These are phyloP conservation scores for Rutpela maculata DNA, from an alignment of 2,888 invertebrate genomes.

Conservation along the genomic window DNA sequence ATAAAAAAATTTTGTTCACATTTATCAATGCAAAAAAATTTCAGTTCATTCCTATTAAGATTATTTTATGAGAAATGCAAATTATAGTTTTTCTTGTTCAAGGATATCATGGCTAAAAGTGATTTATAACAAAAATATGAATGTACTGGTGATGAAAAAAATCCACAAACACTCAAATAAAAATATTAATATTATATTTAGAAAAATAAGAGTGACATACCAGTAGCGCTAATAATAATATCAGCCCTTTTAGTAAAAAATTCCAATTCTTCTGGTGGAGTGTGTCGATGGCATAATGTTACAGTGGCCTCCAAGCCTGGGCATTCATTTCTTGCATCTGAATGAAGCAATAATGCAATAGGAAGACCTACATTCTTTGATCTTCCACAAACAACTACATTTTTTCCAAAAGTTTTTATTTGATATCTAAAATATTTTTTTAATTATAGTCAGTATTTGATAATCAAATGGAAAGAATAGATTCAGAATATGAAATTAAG, in stretches of 20 bases:
- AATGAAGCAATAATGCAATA: conserved; percentile 88
- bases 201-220: conserved; percentile 68
- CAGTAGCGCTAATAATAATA: conserved; percentile 86
- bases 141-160: too few relatives aligned
- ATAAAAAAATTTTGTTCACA: too few relatives aligned
- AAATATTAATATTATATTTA: background rate
- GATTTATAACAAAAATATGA: too few relatives aligned
- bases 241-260: conserved; percentile 84
- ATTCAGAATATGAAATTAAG: too few relatives aligned
- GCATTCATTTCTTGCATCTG: conserved; percentile 83
- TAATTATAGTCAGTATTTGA: too few relatives aligned
- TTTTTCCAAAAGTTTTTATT: conserved; percentile 89
- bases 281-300: conserved; percentile 92
- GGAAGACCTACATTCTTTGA: conserved; percentile 96
- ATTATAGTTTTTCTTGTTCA: too few relatives aligned
- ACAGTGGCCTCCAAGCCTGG: conserved; percentile 90
- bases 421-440: conserved; percentile 71
- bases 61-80: too few relatives aligned
- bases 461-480: too few relatives aligned
- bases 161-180: too few relatives aligned
- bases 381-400: conserved; percentile 91
- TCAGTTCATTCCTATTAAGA: too few relatives aligned
- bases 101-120: too few relatives aligned
- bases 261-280: conserved; percentile 85
- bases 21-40: too few relatives aligned